Base-by-base conservation (phyloP, 1,140 invertebrate species). In the Drosophila grimshawi region DNA sequence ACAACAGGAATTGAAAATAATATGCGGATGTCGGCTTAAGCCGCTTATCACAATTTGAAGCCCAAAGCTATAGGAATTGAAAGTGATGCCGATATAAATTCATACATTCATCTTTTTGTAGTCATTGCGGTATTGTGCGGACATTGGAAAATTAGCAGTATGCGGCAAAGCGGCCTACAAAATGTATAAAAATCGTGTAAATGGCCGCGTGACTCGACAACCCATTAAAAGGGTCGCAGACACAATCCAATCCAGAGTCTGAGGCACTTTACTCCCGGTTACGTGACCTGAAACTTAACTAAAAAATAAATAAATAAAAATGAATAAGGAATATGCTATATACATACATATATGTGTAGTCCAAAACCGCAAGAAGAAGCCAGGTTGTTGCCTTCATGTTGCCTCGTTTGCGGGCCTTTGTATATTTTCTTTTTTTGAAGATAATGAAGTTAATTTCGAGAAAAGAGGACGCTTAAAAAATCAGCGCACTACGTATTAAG, bases 151-250 rank as follows among this genome's bases (percentile, higher is more conserved):
- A 85, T 86, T 86, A 85, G 81, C 81, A 68, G 74, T 67, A 53
- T 59, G 60, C 27, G 29, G 5, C 48, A 52, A 53, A 73, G 55
- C 41, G 32, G 39, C 73, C 64, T 45, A 64, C 52, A 64, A 71
- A 76, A 71, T 59, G 41, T 52, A 69, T 62, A 63, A 65, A 66
- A 76, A 76, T 81, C 73, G 77, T 88, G 85, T 89, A 88, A 88
- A 88, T 88, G 85, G 69, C 80, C 62, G 63, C 69, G 73, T 89
- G 83, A 89, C 65, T 69, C 66, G 69, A 39, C 63, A 68, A 64
- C 66, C 85, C 83, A 88, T 89, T 88, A 89, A 89, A 89, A 80
- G 82, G 83, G 83, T 88, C 85, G 70, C 83, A 83, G 80, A 74
- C 80, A 66, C 64, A 63, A 52, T 60, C 78, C 45, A 53, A 60